Evolutionary conservation across 2,113 vertebrate genomes (phyloP).

Genomic region (Bostrychus sinensis): DNA sequence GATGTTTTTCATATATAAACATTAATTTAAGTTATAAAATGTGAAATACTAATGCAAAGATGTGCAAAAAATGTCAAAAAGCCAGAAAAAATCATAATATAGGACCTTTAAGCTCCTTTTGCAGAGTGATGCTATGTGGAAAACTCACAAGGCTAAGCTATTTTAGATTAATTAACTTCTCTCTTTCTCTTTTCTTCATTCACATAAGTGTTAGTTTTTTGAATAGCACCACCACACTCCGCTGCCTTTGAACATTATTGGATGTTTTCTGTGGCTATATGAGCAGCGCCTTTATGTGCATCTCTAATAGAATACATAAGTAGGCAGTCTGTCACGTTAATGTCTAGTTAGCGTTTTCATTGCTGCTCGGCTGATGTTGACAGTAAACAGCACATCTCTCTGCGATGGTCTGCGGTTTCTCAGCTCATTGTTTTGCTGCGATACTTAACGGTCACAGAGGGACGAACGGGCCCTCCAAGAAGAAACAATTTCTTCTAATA

Average conservation of each 20-base stretch:
- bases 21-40: too few relatives aligned
- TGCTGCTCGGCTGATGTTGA: constrained; percentile 5
- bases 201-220: constrained; percentile 27
- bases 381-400: constrained; percentile 10
- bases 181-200: constrained; percentile 50
- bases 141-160: constrained; percentile 22
- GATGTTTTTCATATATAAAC: too few relatives aligned
- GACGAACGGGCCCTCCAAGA: constrained; percentile 15
- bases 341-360: constrained; percentile 9
- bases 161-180: constrained; percentile 45
- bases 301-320: constrained; percentile 14
- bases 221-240: background rate
- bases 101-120: too few relatives aligned
- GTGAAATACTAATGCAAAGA: too few relatives aligned
- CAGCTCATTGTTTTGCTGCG: constrained; percentile 22
- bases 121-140: constrained; percentile 33
- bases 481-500: constrained; percentile 22
- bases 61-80: too few relatives aligned
- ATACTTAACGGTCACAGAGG: constrained; percentile 23
- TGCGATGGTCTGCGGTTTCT: constrained; percentile 3
- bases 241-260: background rate
- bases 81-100: too few relatives aligned
- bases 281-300: background rate
- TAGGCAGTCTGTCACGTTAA: background rate
- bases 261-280: background rate